A percentile compares a stretch with the other conserved stretches of the same genome.
Conservation (phyloP, 1,140 invertebrate genomes). For the Colletes latitarsis region DNA sequence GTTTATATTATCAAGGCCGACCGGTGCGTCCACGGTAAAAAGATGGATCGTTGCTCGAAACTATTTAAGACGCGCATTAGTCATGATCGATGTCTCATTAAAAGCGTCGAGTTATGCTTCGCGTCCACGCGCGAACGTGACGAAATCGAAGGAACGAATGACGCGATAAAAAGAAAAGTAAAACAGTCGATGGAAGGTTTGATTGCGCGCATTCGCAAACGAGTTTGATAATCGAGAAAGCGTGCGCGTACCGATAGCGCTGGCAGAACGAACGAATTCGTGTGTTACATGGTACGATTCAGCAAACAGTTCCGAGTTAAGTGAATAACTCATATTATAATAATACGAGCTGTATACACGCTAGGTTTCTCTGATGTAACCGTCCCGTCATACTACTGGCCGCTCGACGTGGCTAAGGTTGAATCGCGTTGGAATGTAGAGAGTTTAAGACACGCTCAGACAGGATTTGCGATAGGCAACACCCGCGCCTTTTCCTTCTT, state of each 20-base stretch:
- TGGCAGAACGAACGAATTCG: not conserved
- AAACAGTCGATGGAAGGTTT: too few species aligned
- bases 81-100: slow-evolving; percentile 35
- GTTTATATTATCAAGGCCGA: slow-evolving; percentile 32
- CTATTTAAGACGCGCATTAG: slow-evolving; percentile 38
- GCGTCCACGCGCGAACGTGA: not conserved
- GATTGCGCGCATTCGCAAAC: not conserved
- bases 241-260: not conserved
- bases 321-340: slow-evolving; percentile 4
- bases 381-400: slow-evolving; percentile 6
- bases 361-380: too few species aligned
- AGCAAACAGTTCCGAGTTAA: not conserved
- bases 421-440: slow-evolving; percentile 44
- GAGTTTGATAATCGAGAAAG: not conserved
- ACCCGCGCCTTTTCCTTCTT: slow-evolving; percentile 39
- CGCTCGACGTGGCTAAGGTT: slow-evolving; percentile 9
- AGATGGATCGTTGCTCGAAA: slow-evolving; percentile 36
- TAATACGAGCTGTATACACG: too few species aligned
- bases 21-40: slow-evolving; percentile 29
- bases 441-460: slow-evolving; percentile 42
- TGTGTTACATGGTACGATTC: not conserved
- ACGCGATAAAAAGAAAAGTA: not conserved
- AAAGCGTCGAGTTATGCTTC: slow-evolving; percentile 11
- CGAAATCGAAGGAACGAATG: not conserved
- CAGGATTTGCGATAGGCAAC: slow-evolving; percentile 51